Evolutionary conservation across 2,888 invertebrate species (phyloP), one percentile per base, ranked within the genome.

Genomic region (Acleris emargana): DNA sequence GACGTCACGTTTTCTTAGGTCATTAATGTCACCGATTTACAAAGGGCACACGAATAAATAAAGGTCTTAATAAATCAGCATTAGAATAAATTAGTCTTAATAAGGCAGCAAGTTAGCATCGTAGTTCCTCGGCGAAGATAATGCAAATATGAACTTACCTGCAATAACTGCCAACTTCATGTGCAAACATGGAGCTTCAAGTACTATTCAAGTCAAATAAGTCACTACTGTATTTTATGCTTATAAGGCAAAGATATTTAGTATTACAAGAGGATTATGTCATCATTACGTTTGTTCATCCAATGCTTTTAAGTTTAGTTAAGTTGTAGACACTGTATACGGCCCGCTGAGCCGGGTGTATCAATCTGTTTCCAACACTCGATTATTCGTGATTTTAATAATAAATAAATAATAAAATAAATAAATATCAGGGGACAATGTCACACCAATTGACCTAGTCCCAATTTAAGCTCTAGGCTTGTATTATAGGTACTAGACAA

Each of bases 171-270:
- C 11, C 20, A 18, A 18, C 18, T 49, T 18, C 47, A 58, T 58
- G 47, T 58, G 58, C 58, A 58, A 28, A 58, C 58, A 58, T 47
- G 45, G 18, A 53, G 17, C 18, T 32, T 47, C 49, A 49, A 11
- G 17, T 49, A 17, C 22, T 57, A 57, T 45, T 32, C 9, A 28
- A 11, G 18, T 47, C 47, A n/a, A 47, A 32, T 47, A 58, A 47
- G 18, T 32, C 22, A 17, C 28, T 55, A 22, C 57, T 20, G 28
- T n/a, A 16, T 18, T 9, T 20, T 5, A 17, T 1, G 9, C 11
- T 11, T 58, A 28, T 47, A 58, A 28, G 53, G 53, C 11, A 22
- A 43, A 5, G 22, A 57, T 4, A 18, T 54, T 17, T 57, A 45
- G n/a, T 45, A 13, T 38, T 38, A 38, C 45, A 45, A 45, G 16